Evolutionary conservation across 2,888 invertebrate genomes (phyloP).

Genomic region (Thereva nobilitata): DNA sequence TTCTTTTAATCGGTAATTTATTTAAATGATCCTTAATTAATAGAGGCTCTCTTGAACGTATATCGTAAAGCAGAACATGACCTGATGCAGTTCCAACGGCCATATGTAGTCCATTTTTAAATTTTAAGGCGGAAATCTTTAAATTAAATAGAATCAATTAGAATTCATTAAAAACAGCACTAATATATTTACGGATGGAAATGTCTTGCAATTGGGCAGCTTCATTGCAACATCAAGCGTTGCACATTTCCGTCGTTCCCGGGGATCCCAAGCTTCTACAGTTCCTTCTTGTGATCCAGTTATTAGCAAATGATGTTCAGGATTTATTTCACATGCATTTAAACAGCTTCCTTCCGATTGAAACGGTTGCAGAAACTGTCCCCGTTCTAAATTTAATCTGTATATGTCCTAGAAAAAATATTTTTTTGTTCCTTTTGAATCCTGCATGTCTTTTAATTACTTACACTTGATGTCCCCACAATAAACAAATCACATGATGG

Average conservation of each 20-base stretch:
- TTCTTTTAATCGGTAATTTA: constrained; percentile 83
- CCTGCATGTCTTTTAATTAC: constrained; percentile 43
- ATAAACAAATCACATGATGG: constrained; percentile 90
- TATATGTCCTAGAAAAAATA: constrained; percentile 77
- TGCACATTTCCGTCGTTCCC: constrained; percentile 75
- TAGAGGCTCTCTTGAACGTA: constrained; percentile 87
- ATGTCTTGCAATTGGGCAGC: constrained; percentile 61
- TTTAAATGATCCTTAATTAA: constrained; percentile 94
- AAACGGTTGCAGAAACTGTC: constrained; percentile 88
- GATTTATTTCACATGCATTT: constrained; percentile 85
- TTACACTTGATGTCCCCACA: constrained; percentile 82
- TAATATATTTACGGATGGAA: constrained; percentile 50
- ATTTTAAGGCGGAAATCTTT: constrained; percentile 75
- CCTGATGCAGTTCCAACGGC: constrained; percentile 95
- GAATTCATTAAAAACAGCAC: not conserved
- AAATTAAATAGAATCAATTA: constrained; percentile 9
- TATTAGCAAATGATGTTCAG: constrained; percentile 82
- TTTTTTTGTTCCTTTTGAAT: not conserved
- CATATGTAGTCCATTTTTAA: constrained; percentile 73
- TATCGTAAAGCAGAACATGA: constrained; percentile 91
- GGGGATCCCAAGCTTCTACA: constrained; percentile 96
- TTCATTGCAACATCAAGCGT: constrained; percentile 81
- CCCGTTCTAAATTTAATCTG: constrained; percentile 92
- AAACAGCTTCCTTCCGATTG: constrained; percentile 73
- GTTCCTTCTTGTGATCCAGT: constrained; percentile 89